Evolutionary conservation across 2,888 invertebrate genomes (phyloP).

Genomic region (Maniola hyperantus): DNA sequence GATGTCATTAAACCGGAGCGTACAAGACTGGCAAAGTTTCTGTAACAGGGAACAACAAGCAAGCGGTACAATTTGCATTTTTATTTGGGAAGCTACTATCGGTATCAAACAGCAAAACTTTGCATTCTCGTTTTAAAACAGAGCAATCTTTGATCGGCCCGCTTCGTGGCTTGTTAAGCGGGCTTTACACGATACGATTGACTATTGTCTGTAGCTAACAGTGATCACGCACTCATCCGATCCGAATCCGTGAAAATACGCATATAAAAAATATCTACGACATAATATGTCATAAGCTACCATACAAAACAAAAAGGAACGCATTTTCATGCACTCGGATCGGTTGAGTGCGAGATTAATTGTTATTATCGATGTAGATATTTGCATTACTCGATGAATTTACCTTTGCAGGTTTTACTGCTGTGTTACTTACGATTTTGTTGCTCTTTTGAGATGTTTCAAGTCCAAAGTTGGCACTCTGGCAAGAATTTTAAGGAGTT

Average conservation of each 20-base stretch:
- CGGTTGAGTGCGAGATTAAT: no score
- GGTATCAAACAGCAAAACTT: slow-evolving; percentile 65
- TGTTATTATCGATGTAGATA: slow-evolving; percentile 66
- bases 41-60: slow-evolving; percentile 48
- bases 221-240: no score
- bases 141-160: slow-evolving; percentile 73
- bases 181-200: slow-evolving; percentile 4
- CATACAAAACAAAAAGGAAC: no score
- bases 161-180: slow-evolving; percentile 53
- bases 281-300: no score
- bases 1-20: slow-evolving; percentile 42
- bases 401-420: slow-evolving; percentile 15
- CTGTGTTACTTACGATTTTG: slow-evolving; percentile 3
- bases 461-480: no score
- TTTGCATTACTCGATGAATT: slow-evolving; percentile 58
- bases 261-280: no score
- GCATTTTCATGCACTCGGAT: no score
- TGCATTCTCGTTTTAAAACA: slow-evolving; percentile 66
- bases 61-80: slow-evolving; percentile 71
- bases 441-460: background rate
- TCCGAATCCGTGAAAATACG: no score
- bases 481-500: background rate
- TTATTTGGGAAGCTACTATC: slow-evolving; percentile 66
- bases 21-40: slow-evolving; percentile 51
- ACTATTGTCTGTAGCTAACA: no score